These are phyloP conservation scores for Himalopsyche phryganea DNA, from an alignment of 1,140 invertebrate species.

Conservation along the genomic window DNA sequence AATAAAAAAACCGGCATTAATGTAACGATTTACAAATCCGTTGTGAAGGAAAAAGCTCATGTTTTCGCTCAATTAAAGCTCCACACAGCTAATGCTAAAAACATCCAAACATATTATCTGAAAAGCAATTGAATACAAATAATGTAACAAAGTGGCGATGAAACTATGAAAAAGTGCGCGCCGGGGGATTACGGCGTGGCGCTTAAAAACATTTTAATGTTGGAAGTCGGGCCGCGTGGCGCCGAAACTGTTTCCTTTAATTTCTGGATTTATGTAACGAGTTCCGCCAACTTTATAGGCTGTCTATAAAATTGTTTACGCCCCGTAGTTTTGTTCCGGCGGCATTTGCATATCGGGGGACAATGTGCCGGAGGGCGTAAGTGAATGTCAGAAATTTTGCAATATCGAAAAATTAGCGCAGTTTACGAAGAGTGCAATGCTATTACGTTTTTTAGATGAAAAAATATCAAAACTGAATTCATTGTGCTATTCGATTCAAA, in stretches of 20 bases:
- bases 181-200: constrained; percentile 14
- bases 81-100: too few species aligned
- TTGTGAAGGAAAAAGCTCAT: too few species aligned
- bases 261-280: constrained; percentile 32
- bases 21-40: too few species aligned
- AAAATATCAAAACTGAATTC: too few species aligned
- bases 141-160: background rate
- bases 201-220: constrained; percentile 26
- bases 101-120: too few species aligned
- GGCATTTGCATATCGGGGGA: constrained; percentile 15
- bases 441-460: too few species aligned
- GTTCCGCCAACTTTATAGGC: constrained; percentile 30
- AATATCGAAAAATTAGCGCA: too few species aligned
- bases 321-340: constrained; percentile 4
- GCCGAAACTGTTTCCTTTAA: constrained; percentile 31
- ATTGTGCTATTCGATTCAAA: too few species aligned
- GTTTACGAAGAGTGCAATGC: too few species aligned
- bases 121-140: background rate
- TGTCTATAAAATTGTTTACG: constrained; percentile 33
- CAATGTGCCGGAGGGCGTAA: background rate
- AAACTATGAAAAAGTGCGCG: constrained; percentile 2
- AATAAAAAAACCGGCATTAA: too few species aligned
- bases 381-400: too few species aligned
- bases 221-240: constrained; percentile 21
- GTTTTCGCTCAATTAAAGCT: too few species aligned